Evolutionary conservation across 2,113 vertebrate genomes (phyloP).

Genomic region (Limnothrissa miodon): DNA sequence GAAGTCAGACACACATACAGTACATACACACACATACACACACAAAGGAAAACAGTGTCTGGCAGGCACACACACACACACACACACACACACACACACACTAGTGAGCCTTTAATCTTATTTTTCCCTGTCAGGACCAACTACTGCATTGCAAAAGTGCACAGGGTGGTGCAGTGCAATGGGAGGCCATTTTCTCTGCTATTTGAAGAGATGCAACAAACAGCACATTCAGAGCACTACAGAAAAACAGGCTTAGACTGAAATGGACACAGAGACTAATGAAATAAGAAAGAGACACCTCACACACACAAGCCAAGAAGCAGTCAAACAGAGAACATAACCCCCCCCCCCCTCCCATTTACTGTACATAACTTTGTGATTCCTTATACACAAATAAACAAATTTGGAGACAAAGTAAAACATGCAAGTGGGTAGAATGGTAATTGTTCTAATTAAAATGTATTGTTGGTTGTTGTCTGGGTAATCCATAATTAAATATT

Average conservation of each 20-base stretch:
- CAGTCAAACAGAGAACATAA: neutral
- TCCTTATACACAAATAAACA: neutral
- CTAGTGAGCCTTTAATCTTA: slow-evolving; percentile 11
- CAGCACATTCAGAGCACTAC: neutral
- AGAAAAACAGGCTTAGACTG: neutral
- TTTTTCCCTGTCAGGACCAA: neutral
- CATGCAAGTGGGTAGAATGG: no score
- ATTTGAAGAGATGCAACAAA: neutral
- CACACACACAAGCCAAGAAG: neutral
- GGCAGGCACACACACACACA: neutral
- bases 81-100: slow-evolving; percentile 2
- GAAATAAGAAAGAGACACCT: neutral
- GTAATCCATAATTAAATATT: no score
- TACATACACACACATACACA: neutral
- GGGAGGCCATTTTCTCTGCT: slow-evolving; percentile 4
- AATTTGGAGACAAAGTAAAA: neutral
- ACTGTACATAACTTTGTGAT: no score
- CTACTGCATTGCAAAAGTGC: neutral
- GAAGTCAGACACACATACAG: slow-evolving; percentile 9
- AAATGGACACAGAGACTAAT: neutral
- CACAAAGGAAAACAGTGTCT: slow-evolving; percentile 23
- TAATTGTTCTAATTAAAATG: no score
- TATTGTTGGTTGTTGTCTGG: no score
- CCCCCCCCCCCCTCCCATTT: no score
- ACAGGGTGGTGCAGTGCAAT: neutral